Percentiles rank a stretch among this genome's conserved stretches.
phyloP scores from a whole-genome alignment of 2,797 vertebrate species.

The Tolypeutes matacus region DNA sequence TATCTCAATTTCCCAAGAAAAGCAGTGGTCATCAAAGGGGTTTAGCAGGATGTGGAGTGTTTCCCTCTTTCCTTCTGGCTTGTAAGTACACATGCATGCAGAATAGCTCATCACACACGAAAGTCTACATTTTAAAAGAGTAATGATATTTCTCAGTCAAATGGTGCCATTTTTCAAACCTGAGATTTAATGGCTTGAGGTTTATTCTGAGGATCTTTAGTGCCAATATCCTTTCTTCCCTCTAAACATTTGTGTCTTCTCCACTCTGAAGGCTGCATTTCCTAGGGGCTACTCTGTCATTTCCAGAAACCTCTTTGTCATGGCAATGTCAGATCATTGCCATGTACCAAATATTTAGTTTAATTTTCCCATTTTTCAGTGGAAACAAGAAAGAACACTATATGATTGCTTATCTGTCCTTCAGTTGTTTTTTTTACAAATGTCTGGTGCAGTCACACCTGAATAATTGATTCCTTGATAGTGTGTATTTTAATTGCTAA shows the following conservation, averaged over 20 bases:
- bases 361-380: constrained; percentile 43
- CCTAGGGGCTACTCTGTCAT: background rate
- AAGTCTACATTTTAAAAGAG: constrained; percentile 18
- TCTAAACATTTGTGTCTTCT: background rate
- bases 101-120: background rate
- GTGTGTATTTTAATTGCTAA: constrained; percentile 62
- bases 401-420: background rate
- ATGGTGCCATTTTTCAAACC: constrained; percentile 13
- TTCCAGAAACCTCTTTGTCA: background rate
- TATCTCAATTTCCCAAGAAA: background rate
- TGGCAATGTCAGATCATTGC: background rate
- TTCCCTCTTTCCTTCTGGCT: constrained; percentile 2
- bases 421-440: background rate
- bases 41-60: background rate
- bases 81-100: background rate
- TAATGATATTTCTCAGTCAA: background rate
- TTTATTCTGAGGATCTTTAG: background rate
- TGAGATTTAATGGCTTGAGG: background rate
- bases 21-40: background rate
- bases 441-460: background rate
- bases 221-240: background rate
- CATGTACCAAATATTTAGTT: background rate
- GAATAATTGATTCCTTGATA: constrained; percentile 50
- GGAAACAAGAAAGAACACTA: constrained; percentile 25
- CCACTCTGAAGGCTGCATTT: background rate